These are phyloP conservation scores for Hetaerina americana DNA, from an alignment of 1,140 invertebrate species.

Conservation along the genomic window DNA sequence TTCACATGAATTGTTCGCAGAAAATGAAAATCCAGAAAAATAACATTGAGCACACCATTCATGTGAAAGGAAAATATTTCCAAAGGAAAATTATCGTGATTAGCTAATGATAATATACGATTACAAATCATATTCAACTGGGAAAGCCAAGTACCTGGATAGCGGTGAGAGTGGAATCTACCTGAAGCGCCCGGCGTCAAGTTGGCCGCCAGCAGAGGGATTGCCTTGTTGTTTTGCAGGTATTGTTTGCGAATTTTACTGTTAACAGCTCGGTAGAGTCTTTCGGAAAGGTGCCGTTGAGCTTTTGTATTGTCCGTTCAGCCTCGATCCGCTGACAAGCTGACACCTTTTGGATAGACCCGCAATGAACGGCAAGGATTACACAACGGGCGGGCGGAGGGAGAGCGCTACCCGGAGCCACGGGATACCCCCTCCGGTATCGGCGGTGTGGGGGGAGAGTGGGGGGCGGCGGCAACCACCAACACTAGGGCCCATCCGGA, in stretches of 20 bases:
- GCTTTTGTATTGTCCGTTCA: conserved; percentile 91
- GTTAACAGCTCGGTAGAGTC: conserved; percentile 94
- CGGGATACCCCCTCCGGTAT: background rate
- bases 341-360: conserved; percentile 97
- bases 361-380: conserved; percentile 25
- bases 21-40: conserved; percentile 15
- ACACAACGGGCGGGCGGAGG: background rate
- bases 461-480: background rate
- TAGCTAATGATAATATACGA: conserved; percentile 14
- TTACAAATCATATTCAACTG: conserved; percentile 15
- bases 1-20: conserved; percentile 10
- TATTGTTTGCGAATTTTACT: conserved; percentile 99
- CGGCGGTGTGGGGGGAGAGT: too few species aligned
- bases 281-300: conserved; percentile 94
- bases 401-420: background rate
- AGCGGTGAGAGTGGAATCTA: conserved; percentile 56
- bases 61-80: conserved; percentile 7
- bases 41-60: conserved; percentile 13
- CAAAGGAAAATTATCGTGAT: background rate
- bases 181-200: conserved; percentile 85
- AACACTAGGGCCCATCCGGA: background rate
- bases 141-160: conserved; percentile 39
- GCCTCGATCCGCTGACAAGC: conserved; percentile 97
- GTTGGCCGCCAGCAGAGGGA: conserved; percentile 85
- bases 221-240: conserved; percentile 82